These are phyloP conservation scores for Willisornis vidua DNA, from an alignment of 2,113 vertebrate species.

Conservation along the genomic window DNA sequence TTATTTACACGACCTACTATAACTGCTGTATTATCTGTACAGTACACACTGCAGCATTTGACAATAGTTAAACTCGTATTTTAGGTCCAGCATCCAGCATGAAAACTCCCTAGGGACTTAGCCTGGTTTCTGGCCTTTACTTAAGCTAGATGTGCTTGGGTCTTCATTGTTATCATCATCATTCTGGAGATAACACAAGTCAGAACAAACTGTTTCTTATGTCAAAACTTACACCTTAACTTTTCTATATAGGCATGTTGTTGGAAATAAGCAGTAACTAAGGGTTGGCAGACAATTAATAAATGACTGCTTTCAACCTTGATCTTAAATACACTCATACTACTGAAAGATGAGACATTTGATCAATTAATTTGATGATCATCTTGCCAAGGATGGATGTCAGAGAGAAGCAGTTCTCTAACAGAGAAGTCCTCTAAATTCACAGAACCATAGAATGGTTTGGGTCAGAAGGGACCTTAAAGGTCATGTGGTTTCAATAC, in stretches of 20 bases:
- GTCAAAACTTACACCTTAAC: neutral
- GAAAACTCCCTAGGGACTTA: neutral
- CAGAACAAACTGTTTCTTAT: neutral
- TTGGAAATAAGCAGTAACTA: neutral
- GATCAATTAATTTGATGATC: neutral
- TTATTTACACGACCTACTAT: neutral
- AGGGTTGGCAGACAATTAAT: neutral
- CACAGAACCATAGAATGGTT: neutral
- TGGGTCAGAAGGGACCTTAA: neutral
- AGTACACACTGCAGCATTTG: neutral
- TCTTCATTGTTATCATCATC: neutral
- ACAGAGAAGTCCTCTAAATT: neutral
- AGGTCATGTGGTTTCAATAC: neutral
- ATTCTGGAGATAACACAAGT: accelerated
- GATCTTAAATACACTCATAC: neutral
- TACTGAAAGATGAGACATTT: neutral
- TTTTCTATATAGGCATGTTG: neutral
- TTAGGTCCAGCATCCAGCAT: neutral
- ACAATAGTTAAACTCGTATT: neutral
- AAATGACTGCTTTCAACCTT: neutral
- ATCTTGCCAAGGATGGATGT: neutral
- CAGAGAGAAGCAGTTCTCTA: neutral
- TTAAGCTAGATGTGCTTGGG: neutral
- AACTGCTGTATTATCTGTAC: neutral
- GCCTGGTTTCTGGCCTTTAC: neutral